A percentile compares a stretch with the other conserved stretches of the same genome.
Conservation (phyloP, 2,113 vertebrate species). For the Miniopterus natalensis region DNA sequence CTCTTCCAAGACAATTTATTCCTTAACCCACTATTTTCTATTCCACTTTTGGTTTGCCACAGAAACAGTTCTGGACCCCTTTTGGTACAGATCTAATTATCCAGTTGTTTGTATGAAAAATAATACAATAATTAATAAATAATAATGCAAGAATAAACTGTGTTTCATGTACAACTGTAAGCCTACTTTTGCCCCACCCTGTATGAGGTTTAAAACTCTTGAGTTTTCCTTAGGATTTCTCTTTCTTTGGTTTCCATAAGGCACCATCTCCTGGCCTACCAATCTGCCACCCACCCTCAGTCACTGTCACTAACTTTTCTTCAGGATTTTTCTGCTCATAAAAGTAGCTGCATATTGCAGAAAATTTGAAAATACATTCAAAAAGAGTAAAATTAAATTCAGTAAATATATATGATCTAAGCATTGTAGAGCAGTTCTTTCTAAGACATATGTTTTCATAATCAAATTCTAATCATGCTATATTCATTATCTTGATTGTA, state of each 20-base stretch:
- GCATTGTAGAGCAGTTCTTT: neutral
- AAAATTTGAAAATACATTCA: conserved; percentile 58
- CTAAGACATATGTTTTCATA: conserved; percentile 46
- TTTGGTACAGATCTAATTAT: neutral
- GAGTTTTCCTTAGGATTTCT: neutral
- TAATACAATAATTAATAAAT: neutral
- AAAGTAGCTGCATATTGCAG: conserved; percentile 1
- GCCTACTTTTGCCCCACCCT: neutral
- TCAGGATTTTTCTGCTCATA: conserved; percentile 8
- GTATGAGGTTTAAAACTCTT: neutral
- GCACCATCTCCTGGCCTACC: neutral
- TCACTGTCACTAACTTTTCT: conserved; percentile 8
- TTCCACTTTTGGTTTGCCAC: neutral
- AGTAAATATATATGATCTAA: conserved; percentile 60
- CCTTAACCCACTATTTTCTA: neutral
- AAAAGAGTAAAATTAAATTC: conserved; percentile 63
- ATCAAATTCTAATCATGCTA: conserved; percentile 36
- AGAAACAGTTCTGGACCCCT: neutral
- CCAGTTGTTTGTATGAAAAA: neutral
- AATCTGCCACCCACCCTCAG: neutral
- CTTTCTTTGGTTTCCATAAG: conserved; percentile 12
- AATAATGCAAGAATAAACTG: neutral
- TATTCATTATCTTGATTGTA: conserved; percentile 65
- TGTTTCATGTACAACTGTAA: neutral
- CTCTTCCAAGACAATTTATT: neutral